A percentile compares a stretch with the other conserved stretches of the same genome.
Evolutionary conservation across 1,140 invertebrate genomes (phyloP).

Genomic region (Brachionus plicatilis): DNA sequence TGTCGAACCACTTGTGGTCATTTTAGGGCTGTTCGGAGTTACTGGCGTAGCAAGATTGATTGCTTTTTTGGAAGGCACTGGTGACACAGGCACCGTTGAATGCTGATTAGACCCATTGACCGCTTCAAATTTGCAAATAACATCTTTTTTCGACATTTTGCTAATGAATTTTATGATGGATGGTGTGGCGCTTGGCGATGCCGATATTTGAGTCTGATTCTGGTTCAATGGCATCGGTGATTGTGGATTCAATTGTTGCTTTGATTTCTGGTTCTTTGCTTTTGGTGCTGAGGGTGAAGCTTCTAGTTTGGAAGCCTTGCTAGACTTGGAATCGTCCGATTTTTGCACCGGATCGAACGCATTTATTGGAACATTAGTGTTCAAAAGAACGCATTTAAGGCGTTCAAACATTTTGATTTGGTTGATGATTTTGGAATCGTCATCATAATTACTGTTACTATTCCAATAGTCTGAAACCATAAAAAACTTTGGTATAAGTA

Average conservation of each 20-base stretch:
- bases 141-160: conserved; percentile 37
- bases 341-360: neutral
- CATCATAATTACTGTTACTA: neutral
- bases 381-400: neutral
- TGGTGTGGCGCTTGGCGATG: neutral
- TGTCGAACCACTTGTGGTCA: neutral
- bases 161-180: conserved; percentile 37
- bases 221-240: neutral
- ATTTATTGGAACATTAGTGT: neutral
- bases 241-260: neutral
- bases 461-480: conserved; percentile 31
- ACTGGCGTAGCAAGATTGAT: neutral
- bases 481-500: conserved; percentile 16
- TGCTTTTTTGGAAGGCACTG: neutral
- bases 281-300: neutral
- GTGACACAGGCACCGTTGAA: neutral
- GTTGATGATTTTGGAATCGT: neutral
- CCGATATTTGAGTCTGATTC: neutral
- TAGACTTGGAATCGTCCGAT: neutral
- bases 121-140: neutral
- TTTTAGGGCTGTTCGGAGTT: conserved; percentile 4
- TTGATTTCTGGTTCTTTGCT: neutral
- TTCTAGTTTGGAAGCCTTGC: neutral
- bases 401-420: conserved; percentile 24
- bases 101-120: neutral